Evolutionary conservation across 2,888 invertebrate species (phyloP).

Genomic region (Meghimatium bilineatum): DNA sequence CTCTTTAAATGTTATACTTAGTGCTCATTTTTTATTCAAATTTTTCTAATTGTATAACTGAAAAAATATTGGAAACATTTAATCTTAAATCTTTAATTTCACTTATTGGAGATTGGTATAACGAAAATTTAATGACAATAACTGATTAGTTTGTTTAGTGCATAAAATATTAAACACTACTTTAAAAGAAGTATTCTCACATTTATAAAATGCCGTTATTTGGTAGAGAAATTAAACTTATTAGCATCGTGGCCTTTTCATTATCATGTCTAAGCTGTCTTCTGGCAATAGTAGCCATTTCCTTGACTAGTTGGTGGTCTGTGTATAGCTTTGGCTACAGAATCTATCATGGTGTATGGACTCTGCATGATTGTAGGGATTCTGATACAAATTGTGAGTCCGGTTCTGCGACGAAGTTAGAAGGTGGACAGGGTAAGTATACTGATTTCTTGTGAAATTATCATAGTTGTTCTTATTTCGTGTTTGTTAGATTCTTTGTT

Average conservation of each 20-base stretch:
- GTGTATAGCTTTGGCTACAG: not conserved
- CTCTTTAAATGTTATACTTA: not conserved
- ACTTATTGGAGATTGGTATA: not conserved
- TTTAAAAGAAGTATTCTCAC: not conserved
- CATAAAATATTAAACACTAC: not conserved
- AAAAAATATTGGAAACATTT: not conserved
- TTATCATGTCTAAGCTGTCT: conserved; percentile 46
- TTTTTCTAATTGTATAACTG: not conserved
- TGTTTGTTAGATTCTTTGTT: not conserved
- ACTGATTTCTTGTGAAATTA: not conserved
- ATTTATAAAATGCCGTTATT: conserved; percentile 17
- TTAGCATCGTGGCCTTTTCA: conserved; percentile 51
- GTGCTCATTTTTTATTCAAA: not conserved
- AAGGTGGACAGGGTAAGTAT: conserved; percentile 51
- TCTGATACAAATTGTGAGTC: conserved; percentile 17
- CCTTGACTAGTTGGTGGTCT: conserved; percentile 51
- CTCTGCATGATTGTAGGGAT: conserved; percentile 19
- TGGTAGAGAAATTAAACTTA: conserved; percentile 45
- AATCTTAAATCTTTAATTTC: not conserved
- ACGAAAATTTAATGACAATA: not conserved
- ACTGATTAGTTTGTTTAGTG: not conserved
- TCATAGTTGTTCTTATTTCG: not conserved
- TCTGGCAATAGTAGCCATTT: conserved; percentile 40
- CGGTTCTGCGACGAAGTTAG: conserved; percentile 35
- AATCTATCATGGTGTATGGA: conserved; percentile 51